Evolutionary conservation across 2,797 vertebrate genomes (phyloP), one percentile per base, ranked within the genome.

Genomic region (Melanotaenia parkinsoni): DNA sequence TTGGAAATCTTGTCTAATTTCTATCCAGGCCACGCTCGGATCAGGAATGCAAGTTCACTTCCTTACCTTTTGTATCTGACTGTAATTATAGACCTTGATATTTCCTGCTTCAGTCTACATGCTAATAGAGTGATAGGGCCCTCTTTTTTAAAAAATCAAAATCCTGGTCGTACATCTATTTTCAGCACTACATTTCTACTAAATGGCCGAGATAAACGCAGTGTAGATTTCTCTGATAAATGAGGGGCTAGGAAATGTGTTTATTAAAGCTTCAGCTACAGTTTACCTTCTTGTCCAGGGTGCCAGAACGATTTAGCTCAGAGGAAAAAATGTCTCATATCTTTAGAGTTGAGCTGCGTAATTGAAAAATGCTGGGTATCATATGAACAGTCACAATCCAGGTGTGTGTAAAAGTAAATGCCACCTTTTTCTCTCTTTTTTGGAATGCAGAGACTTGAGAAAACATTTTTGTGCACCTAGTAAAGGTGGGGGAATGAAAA

Each of bases 401-500:
- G 91, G 90, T 94, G 92, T 89, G 89, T 87, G 80, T 90, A 84
- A 78, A 85, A 86, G 73, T 79, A 89, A 89, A 88, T 81, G 82
- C 73, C 77, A 14, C 73, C 68, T 76, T 71, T 80, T 81, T 82
- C 10, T 35, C 35, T 35, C 11, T 43, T 85, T 82, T 84, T 70
- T 84, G 87, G 87, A 92, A 91, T 90, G 87, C 70, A 30, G 81
- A 80, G 82, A 85, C 89, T 93, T 93, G 86, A 90, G 88, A 92
- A 93, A 92, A 92, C 89, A 92, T 92, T 92, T 91, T 88, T 86
- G 72, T 79, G 85, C 84, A 85, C 88, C 83, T 86, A 89, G 87
- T 38, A 28, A 91, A 92, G 90, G 89, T 87, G 88, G 89, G 89
- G 91, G 90, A 93, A 94, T 89, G 91, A 94, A 94, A 94, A 95